Evolutionary conservation across 2,113 vertebrate genomes (phyloP).

Genomic region (Melospiza georgiana): DNA sequence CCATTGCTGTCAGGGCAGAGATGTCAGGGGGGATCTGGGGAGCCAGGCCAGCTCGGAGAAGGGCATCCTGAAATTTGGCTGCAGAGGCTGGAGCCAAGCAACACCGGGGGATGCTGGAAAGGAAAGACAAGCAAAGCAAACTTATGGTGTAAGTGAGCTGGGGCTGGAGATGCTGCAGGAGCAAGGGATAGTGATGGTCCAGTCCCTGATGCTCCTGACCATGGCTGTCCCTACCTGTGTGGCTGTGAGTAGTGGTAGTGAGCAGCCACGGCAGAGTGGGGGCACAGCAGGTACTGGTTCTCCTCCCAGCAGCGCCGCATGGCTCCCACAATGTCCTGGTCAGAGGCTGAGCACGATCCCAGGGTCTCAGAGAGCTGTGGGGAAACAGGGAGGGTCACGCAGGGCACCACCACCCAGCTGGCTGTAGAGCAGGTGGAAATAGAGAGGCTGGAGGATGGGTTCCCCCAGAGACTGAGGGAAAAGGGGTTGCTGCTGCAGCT

Average conservation of each 20-base stretch:
- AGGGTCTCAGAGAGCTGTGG: slow-evolving; percentile 61
- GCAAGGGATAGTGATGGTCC: background rate
- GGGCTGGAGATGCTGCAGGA: background rate
- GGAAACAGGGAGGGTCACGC: background rate
- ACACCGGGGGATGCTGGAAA: slow-evolving; percentile 67
- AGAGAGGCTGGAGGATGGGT: background rate
- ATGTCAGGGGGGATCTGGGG: slow-evolving; percentile 77
- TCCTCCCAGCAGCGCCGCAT: slow-evolving; percentile 78
- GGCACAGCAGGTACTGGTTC: slow-evolving; percentile 77
- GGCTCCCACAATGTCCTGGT: slow-evolving; percentile 68
- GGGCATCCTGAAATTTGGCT: slow-evolving; percentile 84
- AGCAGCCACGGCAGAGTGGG: slow-evolving; percentile 75
- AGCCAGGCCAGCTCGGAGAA: slow-evolving; percentile 79
- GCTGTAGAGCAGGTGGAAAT: background rate
- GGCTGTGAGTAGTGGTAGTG: slow-evolving; percentile 72
- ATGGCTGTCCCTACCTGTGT: background rate
- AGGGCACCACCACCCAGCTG: background rate
- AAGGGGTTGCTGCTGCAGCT: background rate
- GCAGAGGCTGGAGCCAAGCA: slow-evolving; percentile 90
- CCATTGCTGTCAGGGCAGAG: slow-evolving; percentile 70
- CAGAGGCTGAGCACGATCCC: slow-evolving; percentile 34
- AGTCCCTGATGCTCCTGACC: background rate
- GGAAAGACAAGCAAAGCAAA: background rate
- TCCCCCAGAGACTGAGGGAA: background rate
- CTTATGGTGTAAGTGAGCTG: accelerated